Base-by-base conservation (phyloP, 2,113 vertebrate species). In the Phyllopteryx taeniolatus region DNA sequence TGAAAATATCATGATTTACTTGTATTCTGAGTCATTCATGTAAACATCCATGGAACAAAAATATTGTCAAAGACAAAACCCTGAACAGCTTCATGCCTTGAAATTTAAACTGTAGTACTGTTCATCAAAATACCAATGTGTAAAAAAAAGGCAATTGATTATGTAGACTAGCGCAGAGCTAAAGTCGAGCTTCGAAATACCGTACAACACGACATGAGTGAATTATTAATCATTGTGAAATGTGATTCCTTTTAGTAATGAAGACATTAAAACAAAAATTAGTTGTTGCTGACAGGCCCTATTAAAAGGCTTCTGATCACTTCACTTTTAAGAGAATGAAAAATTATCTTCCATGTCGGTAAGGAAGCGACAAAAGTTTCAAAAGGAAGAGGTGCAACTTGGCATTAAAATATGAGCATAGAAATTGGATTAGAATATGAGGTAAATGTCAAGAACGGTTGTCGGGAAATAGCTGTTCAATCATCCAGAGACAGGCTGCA, bases 181-280 rank as follows among this genome's bases (percentile, higher is more conserved):
- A 15, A 51, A 51, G 17, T 51, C 49, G 7, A 51, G 17, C 20
- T 56, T 56, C n/a, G n/a, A 56, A 56, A 22, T 56, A 27, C 27
- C 27, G 27, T 27, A 27, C 5, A 17, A 51, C 17, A 51, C 17
- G 35, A 8, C 49, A 51, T 39, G 49, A 19, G 43, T 51, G 11
- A 74, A 81, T 67, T n/a, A 70, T 67, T 67, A 2, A n/a, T 57
- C 56, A 14, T 27, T 11, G n/a, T 27, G 5, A 53, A 39, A 70
- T 56, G n/a, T 13, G 22, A 31, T 57, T 57, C 56, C 10, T 57
- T 64, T 76, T 67, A 27, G 27, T 27, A 35, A 76, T 57, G 44
- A 61, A 76, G 71, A 62, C 78, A 68, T 70, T 17, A 79, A 72
- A 19, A 14, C 42, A 74, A 70, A 51, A 76, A 47, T 64, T 19